These are phyloP conservation scores for Odontamblyopus rebecca DNA, from an alignment of 2,797 vertebrate genomes.

Conservation along the genomic window DNA sequence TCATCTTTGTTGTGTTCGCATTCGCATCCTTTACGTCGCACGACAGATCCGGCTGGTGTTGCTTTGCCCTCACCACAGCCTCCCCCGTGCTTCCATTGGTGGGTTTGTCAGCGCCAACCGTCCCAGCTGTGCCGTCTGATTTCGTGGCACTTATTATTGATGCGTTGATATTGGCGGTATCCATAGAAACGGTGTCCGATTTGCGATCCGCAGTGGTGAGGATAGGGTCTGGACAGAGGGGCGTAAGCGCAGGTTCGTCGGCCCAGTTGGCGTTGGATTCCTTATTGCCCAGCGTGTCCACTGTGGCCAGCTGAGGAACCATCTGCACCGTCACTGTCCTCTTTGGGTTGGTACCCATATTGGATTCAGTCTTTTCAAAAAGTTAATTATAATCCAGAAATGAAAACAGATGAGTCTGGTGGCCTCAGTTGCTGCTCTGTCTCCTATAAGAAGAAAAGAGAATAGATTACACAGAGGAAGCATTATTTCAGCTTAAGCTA, in stretches of 20 bases:
- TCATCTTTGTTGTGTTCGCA: slow-evolving; percentile 60
- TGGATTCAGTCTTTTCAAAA: slow-evolving; percentile 51
- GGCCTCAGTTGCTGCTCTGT: slow-evolving; percentile 25
- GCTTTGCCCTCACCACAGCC: slow-evolving; percentile 40
- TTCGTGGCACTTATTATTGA: slow-evolving; percentile 39
- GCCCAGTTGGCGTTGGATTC: slow-evolving; percentile 73
- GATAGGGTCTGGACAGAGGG: slow-evolving; percentile 66
- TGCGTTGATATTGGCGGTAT: slow-evolving; percentile 38
- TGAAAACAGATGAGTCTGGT: slow-evolving; percentile 28
- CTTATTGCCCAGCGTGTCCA: slow-evolving; percentile 72
- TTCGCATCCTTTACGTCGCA: slow-evolving; percentile 60
- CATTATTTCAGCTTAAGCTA: not conserved
- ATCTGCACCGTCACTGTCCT: slow-evolving; percentile 84
- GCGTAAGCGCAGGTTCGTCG: slow-evolving; percentile 57
- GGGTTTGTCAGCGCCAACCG: slow-evolving; percentile 47
- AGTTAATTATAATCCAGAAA: slow-evolving; percentile 62
- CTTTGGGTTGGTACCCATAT: slow-evolving; percentile 92
- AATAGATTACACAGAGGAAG: slow-evolving; percentile 16
- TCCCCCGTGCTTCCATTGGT: slow-evolving; percentile 56
- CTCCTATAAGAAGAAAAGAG: slow-evolving; percentile 59
- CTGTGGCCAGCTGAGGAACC: slow-evolving; percentile 74
- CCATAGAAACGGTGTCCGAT: slow-evolving; percentile 45
- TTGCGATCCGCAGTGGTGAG: slow-evolving; percentile 26
- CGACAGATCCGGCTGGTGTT: slow-evolving; percentile 42
- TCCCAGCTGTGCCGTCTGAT: slow-evolving; percentile 30